Evolutionary conservation across 2,888 invertebrate genomes (phyloP), one percentile per base, ranked within the genome.

Genomic region (Microplitis manilae): DNA sequence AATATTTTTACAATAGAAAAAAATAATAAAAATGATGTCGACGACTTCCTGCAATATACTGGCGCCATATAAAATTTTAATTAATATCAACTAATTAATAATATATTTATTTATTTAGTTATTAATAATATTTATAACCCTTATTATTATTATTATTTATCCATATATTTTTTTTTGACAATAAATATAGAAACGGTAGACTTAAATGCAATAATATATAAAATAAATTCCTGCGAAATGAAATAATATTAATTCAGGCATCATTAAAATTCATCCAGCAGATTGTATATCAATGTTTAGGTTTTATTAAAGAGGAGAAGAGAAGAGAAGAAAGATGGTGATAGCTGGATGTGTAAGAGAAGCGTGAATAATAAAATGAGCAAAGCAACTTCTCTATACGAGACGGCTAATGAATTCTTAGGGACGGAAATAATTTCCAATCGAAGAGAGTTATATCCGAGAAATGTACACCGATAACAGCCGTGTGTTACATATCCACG

Each of bases 361-460:
- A 20, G 15, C 9, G 9, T 20, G 9, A 41, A 41, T 13, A 68
- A 68, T 17, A 7, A 68, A 68, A 41, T 17, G 68, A 41, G 69
- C 30, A 20, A 30, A 40, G 69, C 30, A 7, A 50, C 9, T 50
- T 8, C 13, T 8, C 13, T 30, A 20, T 61, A 60, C 40, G n/a
- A 68, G 69, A 62, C 41, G 64, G 61, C 75, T 69, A 75, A 75
- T 75, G 75, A 75, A 75, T 75, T 75, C 74, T 40, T 69, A 75
- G 50, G 68, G 75, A 68, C 69, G 61, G 38, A 62, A 75, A 75
- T 75, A 69, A 75, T 75, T 75, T 50, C 61, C 74, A 75, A 75
- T 75, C 68, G 68, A 68, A 75, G 74, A 75, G 74, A 75, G 62
- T 61, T 75, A 74, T 68, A 74, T 60, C 68, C 68, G 39, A 75